Base-by-base conservation (phyloP, 2,888 invertebrate genomes). In the Druceiella hillmani region DNA sequence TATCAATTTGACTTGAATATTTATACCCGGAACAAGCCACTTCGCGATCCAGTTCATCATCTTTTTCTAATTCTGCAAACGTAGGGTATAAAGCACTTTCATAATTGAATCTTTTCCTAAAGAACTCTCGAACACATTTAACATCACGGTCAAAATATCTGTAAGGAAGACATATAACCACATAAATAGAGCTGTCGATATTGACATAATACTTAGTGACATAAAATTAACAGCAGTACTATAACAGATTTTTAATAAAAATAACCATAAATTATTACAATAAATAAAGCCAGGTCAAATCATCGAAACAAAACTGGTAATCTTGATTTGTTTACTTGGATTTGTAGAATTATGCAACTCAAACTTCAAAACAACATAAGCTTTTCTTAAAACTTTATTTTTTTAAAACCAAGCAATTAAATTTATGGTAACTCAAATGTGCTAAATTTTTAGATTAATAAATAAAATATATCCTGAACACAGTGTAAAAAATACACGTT, bases 71-170 rank as follows among this genome's bases (percentile, higher is more conserved):
- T 57, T 91, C 90, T 16, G 69, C 62, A 58, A 91, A 91, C 50
- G 74, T 76, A 2, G 92, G 92, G 61, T 75, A 81, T 17, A 81
- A 63, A 48, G 81, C 85, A 61, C 92, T 90, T 62, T 93, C 95
- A 62, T 83, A 98, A 1, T 75, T 80, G 63, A 93, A 98, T 33
- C 92, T 79, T 55, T 83, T 83, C 53, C 82, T 84, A 66, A 98
- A 99, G 68, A 94, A 93, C 47, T 87, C 87, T 33, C 83, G 76
- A 3, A 99, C 76, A 59, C 98, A 97, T 35, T 79, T 81, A 0
- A 99, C 97, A 70, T 99, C 99, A 47, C 99, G 79, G 48, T 97
- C 83, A 61, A 99, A 99, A 64, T 86, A 92, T 55, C 87, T 88
- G 47, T 0, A 37, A 29, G 5, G 15, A n/a, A n/a, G 22, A 7